Conservation (phyloP, 2,888 invertebrate species). For the Allolobophora icterica region DNA sequence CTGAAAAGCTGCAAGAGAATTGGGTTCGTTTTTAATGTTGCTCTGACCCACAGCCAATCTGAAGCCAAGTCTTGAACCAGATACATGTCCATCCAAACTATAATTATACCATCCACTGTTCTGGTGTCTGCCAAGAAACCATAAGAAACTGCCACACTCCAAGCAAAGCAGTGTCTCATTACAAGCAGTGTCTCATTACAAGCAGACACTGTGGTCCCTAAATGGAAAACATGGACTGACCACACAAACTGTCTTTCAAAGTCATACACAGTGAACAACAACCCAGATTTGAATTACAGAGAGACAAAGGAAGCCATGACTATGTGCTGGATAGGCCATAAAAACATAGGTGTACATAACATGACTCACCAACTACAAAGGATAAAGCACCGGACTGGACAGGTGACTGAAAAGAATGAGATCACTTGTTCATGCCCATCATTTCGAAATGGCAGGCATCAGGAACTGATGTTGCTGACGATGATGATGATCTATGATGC, state of each 20-base stretch:
- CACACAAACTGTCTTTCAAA: background rate
- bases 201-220: background rate
- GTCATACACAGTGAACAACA: background rate
- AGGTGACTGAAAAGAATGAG: background rate
- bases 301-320: no score
- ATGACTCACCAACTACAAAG: background rate
- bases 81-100: background rate
- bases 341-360: background rate
- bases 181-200: background rate
- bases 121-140: background rate
- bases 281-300: no score
- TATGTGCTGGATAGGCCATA: no score
- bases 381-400: background rate
- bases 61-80: background rate
- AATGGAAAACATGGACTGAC: background rate
- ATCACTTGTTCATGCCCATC: background rate
- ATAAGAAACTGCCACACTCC: background rate
- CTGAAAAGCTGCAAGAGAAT: background rate
- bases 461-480: background rate
- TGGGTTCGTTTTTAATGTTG: background rate
- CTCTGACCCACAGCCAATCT: background rate
- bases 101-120: background rate
- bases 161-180: background rate
- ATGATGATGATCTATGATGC: no score
- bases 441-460: background rate